Conservation (phyloP, 2,113 vertebrate species). For the Istiophorus platypterus region DNA sequence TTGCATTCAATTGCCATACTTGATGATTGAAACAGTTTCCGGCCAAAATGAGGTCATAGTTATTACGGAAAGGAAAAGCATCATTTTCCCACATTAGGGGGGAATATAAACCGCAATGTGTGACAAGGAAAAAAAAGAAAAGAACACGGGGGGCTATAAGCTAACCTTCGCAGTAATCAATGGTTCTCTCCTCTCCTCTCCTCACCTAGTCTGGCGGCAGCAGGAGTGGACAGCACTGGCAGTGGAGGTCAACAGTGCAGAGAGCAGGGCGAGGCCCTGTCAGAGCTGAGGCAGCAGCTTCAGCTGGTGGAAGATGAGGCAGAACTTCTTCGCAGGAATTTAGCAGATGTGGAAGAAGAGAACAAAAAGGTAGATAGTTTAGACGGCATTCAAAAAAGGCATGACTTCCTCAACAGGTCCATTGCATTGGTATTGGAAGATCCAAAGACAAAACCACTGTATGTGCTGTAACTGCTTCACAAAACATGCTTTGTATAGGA, state of each 20-base stretch:
- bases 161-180: not conserved
- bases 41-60: not conserved
- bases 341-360: slow-evolving; percentile 96
- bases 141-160: not conserved
- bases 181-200: not conserved
- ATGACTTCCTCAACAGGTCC: not conserved
- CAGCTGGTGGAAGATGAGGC: slow-evolving; percentile 98
- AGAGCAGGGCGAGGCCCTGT: slow-evolving; percentile 94
- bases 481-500: not conserved
- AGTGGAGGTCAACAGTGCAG: slow-evolving; percentile 81
- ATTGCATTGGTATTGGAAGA: not conserved
- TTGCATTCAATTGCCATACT: not conserved
- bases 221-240: slow-evolving; percentile 70
- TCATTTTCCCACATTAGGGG: too few species aligned
- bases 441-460: not conserved
- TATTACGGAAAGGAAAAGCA: not conserved
- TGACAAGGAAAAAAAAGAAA: not conserved
- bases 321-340: slow-evolving; percentile 93
- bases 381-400: not conserved
- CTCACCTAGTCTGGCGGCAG: slow-evolving; percentile 69
- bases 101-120: not conserved
- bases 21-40: not conserved
- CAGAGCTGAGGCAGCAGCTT: slow-evolving; percentile 95
- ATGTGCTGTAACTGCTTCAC: not conserved
- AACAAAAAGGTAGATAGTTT: slow-evolving; percentile 87